Base-by-base conservation (phyloP, 2,888 invertebrate species). In the Imbricaverruca yamaguchii region DNA sequence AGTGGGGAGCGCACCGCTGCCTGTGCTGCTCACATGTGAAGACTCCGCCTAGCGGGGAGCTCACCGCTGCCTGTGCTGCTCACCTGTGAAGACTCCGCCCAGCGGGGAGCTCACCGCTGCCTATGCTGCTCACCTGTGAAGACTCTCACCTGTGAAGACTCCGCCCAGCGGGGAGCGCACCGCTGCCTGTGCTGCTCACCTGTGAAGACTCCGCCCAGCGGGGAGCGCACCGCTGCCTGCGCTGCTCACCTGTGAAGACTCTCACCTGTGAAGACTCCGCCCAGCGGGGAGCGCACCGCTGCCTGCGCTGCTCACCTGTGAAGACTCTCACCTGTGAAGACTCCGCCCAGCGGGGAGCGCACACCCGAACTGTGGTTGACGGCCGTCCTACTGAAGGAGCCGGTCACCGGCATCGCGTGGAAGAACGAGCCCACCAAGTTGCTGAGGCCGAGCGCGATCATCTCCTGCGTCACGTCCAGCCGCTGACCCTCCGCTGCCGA, bases 381-480 rank as follows among this genome's bases (percentile, higher is more conserved):
- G 83, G 96, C 96, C 83, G 96, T 94, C 85, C 95, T 90, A 6
- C 94, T 94, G 88, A 95, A 94, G 74, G 94, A 94, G 83, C 94
- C 96, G 86, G 93, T 92, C 61, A 94, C 92, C 78, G 97, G 97
- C 92, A 97, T 94, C n/a, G 96, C 92, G 85, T 92, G 92, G 80
- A 95, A 92, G 86, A 94, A 93, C 78, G 94, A 92, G 53, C 96
- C 96, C 83, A 92, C 88, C 84, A 94, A 89, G 87, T 96, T 96
- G 86, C 93, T 92, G 81, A 94, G 85, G 13, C 94, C 94, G 81
- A 96, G 90, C 0, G 95, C 93, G 84, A 95, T 87, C 92, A 97
- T 94, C 90, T 97, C 97, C 88, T 97, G 97, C 11, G 94, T 93
- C 1, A 96, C 94, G 87, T 95, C 93, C 82, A 97, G 90, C 8